Base-by-base conservation (phyloP, 2,797 vertebrate species). In the Mus caroli region DNA sequence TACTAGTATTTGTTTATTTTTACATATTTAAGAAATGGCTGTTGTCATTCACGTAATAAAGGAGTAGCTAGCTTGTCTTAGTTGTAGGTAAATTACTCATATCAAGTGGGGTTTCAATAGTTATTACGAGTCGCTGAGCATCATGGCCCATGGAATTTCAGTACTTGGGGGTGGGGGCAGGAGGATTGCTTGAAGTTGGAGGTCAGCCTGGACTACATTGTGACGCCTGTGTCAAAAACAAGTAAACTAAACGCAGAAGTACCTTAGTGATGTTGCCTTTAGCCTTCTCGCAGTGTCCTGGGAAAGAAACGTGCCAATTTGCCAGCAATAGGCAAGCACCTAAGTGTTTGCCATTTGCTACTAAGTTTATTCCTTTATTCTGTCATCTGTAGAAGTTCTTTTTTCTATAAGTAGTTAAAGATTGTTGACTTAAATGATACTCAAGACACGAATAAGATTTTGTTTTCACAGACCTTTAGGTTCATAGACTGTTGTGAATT, bases 81-180 rank as follows among this genome's bases (percentile, higher is more conserved):
- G 92, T 24, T 94, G 0, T 69, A 86, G 90, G 22, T 92, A 88
- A 92, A 90, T 88, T 96, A 93, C 5, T 52, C 80, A 76, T 37
- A 26, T 79, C 93, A 91, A 73, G 92, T 87, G 95, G 76, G 9
- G 77, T 95, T 94, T 91, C 58, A 80, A 12, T 90, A 94, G 85
- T 94, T 94, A 76, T 77, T 79, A 89, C 43, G 0, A 52, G 46
- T 52, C 12, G 46, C 46, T 13, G 19, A 69, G 20, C 64, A n/a
- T 86, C 20, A 52, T 52, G 84, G 20, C 34, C 7, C 20, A 52
- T 86, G 20, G 11, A n/a, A 69, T 52, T 69, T 54, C 14, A 87
- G 34, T 71, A 54, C 64, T 54, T 71, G 13, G 22, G 31, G 31
- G 20, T 46, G n/a, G 64, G 69, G 62, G 43, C 62, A 67, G 62